Conservation (phyloP, 2,113 vertebrate genomes). For the Fukomys damarensis region DNA sequence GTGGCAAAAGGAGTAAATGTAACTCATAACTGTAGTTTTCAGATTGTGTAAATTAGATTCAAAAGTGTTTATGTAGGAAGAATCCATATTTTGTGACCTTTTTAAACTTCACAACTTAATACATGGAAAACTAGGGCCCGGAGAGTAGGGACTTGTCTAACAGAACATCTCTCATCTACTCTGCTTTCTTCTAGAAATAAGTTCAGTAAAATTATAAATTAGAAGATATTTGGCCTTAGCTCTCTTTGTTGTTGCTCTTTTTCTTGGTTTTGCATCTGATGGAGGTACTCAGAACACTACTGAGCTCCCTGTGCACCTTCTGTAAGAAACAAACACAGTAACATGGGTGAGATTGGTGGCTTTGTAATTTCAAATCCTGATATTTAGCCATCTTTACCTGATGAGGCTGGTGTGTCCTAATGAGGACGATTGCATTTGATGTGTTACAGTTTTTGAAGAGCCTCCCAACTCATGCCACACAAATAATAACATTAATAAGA, state of each 20-base stretch:
- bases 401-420: neutral
- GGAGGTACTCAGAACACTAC: neutral
- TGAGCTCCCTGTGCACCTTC: rapidly evolving
- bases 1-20: neutral
- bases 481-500: neutral
- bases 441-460: neutral
- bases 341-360: neutral
- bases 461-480: neutral
- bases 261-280: neutral
- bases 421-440: neutral
- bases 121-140: neutral
- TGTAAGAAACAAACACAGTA: neutral
- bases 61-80: neutral
- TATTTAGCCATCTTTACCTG: neutral
- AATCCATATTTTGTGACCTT: neutral
- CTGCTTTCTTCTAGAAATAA: neutral
- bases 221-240: neutral
- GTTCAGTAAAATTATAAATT: neutral
- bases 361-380: neutral
- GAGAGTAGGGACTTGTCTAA: neutral
- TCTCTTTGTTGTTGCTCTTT: neutral
- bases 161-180: neutral
- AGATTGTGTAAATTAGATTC: neutral
- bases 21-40: neutral
- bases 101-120: conserved; percentile 5